phyloP scores from a whole-genome alignment of 2,797 vertebrate genomes.

The Catamblyrhynchus diadema region DNA sequence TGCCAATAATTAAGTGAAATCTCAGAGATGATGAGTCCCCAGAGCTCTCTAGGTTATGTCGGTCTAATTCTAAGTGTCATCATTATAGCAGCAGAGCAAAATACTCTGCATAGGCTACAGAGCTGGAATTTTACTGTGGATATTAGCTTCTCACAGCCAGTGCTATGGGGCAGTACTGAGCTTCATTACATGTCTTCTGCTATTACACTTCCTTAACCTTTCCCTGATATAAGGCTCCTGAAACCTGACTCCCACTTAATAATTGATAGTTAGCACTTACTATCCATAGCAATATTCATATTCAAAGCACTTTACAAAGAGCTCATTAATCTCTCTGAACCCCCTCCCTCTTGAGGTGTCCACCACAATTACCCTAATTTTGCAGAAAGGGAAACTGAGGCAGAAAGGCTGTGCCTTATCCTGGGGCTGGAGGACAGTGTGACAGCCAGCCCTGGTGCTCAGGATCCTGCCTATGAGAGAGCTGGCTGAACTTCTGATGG shows the following conservation, averaged over 20 bases:
- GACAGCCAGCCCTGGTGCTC: not conserved
- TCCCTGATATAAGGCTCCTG: conserved; percentile 48
- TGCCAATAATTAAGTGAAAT: conserved; percentile 74
- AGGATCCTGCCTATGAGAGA: not conserved
- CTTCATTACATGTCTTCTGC: conserved; percentile 32
- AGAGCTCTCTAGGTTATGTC: conserved; percentile 63
- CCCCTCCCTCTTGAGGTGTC: not conserved
- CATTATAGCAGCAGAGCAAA: conserved; percentile 59
- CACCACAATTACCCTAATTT: not conserved
- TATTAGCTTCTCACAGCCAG: conserved; percentile 24
- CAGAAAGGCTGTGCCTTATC: not conserved
- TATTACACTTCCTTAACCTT: conserved; percentile 45
- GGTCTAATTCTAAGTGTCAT: conserved; percentile 70
- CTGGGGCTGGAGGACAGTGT: not conserved
- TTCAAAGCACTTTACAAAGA: conserved; percentile 31
- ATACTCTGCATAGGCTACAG: conserved; percentile 46
- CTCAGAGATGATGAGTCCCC: conserved; percentile 67
- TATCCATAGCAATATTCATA: not conserved
- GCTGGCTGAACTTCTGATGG: not conserved
- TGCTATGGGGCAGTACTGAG: conserved; percentile 11
- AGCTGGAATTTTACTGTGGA: conserved; percentile 43
- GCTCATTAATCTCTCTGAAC: conserved; percentile 6
- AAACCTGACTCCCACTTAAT: conserved; percentile 51
- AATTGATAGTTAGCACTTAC: conserved; percentile 52
- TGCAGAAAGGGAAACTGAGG: conserved; percentile 27